phyloP scores from a whole-genome alignment of 2,113 vertebrate genomes.

The Meleagris gallopavo region DNA sequence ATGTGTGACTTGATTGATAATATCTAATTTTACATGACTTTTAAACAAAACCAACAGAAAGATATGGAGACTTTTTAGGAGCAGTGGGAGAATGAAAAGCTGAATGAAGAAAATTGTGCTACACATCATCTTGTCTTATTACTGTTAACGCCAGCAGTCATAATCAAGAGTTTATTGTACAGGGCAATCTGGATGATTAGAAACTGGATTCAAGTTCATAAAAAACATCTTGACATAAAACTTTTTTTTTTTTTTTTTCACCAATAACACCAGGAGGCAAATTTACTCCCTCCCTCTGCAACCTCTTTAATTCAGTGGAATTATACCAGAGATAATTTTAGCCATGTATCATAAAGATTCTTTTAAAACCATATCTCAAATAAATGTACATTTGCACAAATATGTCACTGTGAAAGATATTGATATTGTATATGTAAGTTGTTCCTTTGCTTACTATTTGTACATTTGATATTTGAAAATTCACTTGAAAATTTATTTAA shows the following conservation, averaged over 20 bases:
- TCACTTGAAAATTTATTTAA: background rate
- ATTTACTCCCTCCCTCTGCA: conserved; percentile 55
- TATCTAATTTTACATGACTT: conserved; percentile 75
- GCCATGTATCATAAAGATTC: conserved; percentile 18
- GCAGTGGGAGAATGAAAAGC: conserved; percentile 75
- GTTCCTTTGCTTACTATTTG: conserved; percentile 9
- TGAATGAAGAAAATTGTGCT: conserved; percentile 83
- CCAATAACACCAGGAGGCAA: conserved; percentile 67
- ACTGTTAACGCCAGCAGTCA: conserved; percentile 83
- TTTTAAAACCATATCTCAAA: conserved; percentile 51
- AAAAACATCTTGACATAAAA: conserved; percentile 81
- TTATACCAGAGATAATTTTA: conserved; percentile 74
- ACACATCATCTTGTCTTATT: conserved; percentile 80
- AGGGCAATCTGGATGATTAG: conserved; percentile 86
- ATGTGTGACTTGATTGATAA: conserved; percentile 77
- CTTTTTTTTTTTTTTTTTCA: conserved; percentile 70
- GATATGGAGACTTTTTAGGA: conserved; percentile 75
- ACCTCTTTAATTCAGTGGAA: conserved; percentile 56
- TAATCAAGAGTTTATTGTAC: conserved; percentile 87
- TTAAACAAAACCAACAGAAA: conserved; percentile 72
- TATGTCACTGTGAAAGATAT: conserved; percentile 44
- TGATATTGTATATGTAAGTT: conserved; percentile 30
- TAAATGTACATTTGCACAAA: conserved; percentile 68
- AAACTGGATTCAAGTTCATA: conserved; percentile 84
- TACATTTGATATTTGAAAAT: conserved; percentile 33